These are phyloP conservation scores for Aegotheles bennettii DNA, from an alignment of 2,113 vertebrate genomes.

Conservation along the genomic window DNA sequence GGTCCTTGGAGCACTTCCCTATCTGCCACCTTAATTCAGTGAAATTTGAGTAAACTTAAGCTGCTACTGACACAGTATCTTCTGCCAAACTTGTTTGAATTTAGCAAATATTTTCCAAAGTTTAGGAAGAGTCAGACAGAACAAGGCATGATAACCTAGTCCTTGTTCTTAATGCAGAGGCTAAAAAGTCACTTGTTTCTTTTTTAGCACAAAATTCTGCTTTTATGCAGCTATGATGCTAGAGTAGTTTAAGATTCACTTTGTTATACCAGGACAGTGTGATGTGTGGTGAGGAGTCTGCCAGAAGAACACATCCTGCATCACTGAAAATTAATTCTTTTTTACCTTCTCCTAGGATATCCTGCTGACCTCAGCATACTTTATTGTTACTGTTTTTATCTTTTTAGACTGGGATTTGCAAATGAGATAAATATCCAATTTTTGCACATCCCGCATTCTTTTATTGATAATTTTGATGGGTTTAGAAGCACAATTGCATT, in stretches of 20 bases:
- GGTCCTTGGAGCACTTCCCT: not conserved
- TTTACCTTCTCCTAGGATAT: not conserved
- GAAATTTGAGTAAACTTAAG: not conserved
- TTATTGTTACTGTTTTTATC: not conserved
- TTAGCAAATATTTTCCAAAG: not conserved
- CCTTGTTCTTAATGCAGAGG: not conserved
- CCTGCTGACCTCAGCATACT: not conserved
- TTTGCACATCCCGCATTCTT: not conserved
- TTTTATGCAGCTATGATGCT: not conserved
- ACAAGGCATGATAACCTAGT: not conserved
- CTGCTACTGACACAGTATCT: not conserved
- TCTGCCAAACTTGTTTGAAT: not conserved
- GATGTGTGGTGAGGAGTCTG: not conserved
- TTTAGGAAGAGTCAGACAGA: not conserved
- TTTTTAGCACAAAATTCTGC: not conserved
- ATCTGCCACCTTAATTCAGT: accelerated
- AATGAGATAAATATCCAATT: not conserved
- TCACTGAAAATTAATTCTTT: not conserved
- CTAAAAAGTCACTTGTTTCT: not conserved
- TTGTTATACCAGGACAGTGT: not conserved
- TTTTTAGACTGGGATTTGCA: not conserved
- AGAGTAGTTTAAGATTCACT: not conserved
- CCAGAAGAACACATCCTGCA: not conserved
- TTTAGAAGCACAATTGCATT: not conserved
- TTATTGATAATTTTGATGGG: not conserved